A percentile compares a stretch with the other conserved stretches of the same genome.
Conservation (phyloP, 1,140 invertebrate genomes). For the Lucilia sericata region DNA sequence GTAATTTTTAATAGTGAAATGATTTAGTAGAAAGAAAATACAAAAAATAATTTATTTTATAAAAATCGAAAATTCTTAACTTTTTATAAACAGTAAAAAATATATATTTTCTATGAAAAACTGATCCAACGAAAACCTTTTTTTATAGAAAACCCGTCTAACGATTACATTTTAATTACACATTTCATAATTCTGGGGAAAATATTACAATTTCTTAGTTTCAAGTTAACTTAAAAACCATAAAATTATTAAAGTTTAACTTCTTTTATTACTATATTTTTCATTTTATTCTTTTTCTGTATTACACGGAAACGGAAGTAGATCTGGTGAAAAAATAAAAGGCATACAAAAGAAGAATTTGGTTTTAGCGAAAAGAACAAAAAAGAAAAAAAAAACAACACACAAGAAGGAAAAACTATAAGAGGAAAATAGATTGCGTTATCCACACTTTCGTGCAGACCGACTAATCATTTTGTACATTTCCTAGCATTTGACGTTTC, state of each 20-base stretch:
- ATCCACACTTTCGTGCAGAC: conserved; percentile 43
- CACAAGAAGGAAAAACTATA: not conserved
- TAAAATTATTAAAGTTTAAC: conserved; percentile 25
- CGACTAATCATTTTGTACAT: conserved; percentile 43
- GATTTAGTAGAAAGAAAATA: too few species aligned
- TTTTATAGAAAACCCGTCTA: too few species aligned
- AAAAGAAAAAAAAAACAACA: not conserved
- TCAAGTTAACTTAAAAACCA: not conserved
- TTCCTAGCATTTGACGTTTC: conserved; percentile 36
- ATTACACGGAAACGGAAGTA: conserved; percentile 21
- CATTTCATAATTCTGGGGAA: too few species aligned
- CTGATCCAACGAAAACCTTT: too few species aligned
- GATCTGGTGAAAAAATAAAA: conserved; percentile 3
- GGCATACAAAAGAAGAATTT: conserved; percentile 24
- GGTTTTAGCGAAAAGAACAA: not conserved
- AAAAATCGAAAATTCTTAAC: too few species aligned
- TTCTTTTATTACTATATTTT: not conserved
- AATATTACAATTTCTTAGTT: too few species aligned
- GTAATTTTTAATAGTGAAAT: too few species aligned
- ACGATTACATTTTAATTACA: too few species aligned
- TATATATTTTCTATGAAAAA: too few species aligned
- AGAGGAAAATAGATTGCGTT: conserved; percentile 35
- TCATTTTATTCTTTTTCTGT: not conserved
- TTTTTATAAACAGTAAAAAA: too few species aligned
- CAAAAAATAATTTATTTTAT: too few species aligned